Evolutionary conservation across 1,140 invertebrate species (phyloP).

Genomic region (Globodera ellingtonae): DNA sequence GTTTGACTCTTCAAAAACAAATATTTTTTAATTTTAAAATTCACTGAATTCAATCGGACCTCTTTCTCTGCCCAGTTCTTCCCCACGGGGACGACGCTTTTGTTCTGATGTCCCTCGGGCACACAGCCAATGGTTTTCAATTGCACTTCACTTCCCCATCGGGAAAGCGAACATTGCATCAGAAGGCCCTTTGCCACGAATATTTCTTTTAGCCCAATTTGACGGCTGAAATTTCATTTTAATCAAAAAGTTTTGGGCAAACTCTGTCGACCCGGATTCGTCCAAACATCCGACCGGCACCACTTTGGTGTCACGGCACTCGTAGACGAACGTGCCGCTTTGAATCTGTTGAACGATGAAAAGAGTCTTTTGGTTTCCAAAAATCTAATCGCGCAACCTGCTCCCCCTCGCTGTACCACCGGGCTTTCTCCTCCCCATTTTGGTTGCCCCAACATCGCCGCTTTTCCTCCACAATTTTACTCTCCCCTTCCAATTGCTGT

Average conservation of each 20-base stretch:
- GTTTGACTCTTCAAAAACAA: neutral
- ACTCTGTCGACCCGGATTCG: neutral
- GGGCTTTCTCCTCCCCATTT: slow-evolving; percentile 12
- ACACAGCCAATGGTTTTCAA: slow-evolving; percentile 24
- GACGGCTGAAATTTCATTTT: neutral
- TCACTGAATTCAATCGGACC: neutral
- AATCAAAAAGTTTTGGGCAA: neutral
- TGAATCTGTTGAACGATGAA: slow-evolving; percentile 3
- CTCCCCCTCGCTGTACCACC: slow-evolving; percentile 19
- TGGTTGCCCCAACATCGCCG: slow-evolving; percentile 6
- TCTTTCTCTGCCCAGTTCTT: slow-evolving; percentile 14
- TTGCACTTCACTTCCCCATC: slow-evolving; percentile 2
- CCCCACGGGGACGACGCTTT: neutral
- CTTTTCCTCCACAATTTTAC: neutral
- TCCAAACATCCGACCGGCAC: slow-evolving; percentile 24
- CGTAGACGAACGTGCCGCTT: slow-evolving; percentile 14
- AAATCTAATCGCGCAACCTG: neutral
- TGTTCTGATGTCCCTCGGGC: neutral
- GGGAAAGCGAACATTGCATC: slow-evolving; percentile 4
- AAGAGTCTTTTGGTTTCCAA: neutral
- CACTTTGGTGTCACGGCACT: slow-evolving; percentile 15
- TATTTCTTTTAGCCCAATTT: slow-evolving; percentile 9
- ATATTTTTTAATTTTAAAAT: neutral
- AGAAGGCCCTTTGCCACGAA: slow-evolving; percentile 10
- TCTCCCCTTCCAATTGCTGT: neutral